phyloP scores from a whole-genome alignment of 2,888 invertebrate species.

The Drosophila koepferae region DNA sequence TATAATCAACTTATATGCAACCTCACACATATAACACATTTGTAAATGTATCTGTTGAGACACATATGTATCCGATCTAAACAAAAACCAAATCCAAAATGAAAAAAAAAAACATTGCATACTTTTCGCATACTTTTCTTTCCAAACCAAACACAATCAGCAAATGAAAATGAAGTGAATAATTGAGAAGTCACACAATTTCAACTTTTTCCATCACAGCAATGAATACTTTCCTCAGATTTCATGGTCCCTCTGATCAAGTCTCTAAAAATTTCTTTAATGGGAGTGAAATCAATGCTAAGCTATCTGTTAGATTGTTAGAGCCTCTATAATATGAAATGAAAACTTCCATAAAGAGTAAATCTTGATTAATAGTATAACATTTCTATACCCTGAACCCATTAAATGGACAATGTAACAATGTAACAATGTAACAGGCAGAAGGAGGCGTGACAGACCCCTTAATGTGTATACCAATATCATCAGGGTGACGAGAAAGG shows the following conservation, averaged over 20 bases:
- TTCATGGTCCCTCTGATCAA: not conserved
- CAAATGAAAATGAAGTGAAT: not conserved
- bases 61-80: conserved; percentile 55
- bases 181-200: conserved; percentile 1
- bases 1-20: conserved; percentile 79
- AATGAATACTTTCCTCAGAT: not conserved
- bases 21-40: conserved; percentile 63
- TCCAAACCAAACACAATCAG: conserved; percentile 14
- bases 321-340: no score
- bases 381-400: no score
- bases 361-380: no score
- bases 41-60: conserved; percentile 57
- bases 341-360: no score
- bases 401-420: no score
- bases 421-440: no score
- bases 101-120: conserved; percentile 27
- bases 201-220: conserved; percentile 38
- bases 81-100: conserved; percentile 22
- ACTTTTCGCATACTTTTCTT: conserved; percentile 37
- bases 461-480: no score
- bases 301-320: no score
- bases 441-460: no score
- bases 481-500: no score
- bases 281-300: not conserved
- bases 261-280: not conserved